Evolutionary conservation across 2,797 vertebrate species (phyloP).

Genomic region (Crenuchus spilurus): DNA sequence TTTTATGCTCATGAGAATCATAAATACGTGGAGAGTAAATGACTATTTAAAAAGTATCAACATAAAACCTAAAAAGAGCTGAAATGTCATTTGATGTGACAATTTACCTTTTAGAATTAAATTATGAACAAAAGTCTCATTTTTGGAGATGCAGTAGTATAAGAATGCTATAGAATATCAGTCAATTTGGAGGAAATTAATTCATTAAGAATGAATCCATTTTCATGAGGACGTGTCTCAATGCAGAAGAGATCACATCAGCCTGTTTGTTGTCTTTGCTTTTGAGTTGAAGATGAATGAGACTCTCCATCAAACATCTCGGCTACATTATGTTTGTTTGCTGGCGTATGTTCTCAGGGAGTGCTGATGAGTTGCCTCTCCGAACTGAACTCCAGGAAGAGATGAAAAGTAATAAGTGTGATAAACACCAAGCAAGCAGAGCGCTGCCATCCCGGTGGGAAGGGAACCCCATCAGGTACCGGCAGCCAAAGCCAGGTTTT

Average conservation of each 20-base stretch:
- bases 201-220: conserved; percentile 40
- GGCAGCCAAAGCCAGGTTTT: conserved; percentile 32
- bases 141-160: no score
- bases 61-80: no score
- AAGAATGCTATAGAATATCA: conserved; percentile 22
- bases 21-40: no score
- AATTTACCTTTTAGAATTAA: no score
- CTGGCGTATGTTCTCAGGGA: conserved; percentile 26
- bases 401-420: conserved; percentile 38
- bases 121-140: no score
- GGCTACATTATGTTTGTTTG: conserved; percentile 26
- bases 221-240: conserved; percentile 32
- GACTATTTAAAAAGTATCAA: no score
- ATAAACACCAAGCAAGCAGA: conserved; percentile 37
- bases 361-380: conserved; percentile 31
- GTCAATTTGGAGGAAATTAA: conserved; percentile 44
- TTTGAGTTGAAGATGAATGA: conserved; percentile 18
- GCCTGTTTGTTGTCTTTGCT: conserved; percentile 24
- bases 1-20: no score
- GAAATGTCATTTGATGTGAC: no score
- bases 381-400: conserved; percentile 35
- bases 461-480: conserved; percentile 1
- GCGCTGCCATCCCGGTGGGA: conserved; percentile 6
- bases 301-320: conserved; percentile 32
- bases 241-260: conserved; percentile 39